These are phyloP conservation scores for Cladopsammia gracilis DNA, from an alignment of 64 coral and sea anemone genomes.

Conservation along the genomic window DNA sequence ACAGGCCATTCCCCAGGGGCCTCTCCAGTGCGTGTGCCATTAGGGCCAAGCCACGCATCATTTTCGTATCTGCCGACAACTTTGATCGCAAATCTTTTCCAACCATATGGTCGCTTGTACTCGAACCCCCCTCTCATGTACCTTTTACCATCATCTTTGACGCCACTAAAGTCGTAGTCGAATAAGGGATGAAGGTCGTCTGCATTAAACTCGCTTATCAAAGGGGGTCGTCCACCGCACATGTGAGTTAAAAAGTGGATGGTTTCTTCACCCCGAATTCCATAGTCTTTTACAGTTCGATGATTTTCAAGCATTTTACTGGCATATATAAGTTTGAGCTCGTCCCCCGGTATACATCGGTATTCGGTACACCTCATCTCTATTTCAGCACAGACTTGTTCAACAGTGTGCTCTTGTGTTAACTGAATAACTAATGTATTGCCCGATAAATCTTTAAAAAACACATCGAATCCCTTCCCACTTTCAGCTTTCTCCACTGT, in stretches of 20 bases:
- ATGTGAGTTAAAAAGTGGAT: conserved; percentile 22
- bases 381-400: conserved; percentile 21
- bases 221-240: not conserved
- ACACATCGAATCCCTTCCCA: too few relatives aligned
- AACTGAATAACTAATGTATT: not conserved
- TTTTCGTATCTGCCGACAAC: conserved; percentile 46
- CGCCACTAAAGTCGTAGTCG: conserved; percentile 62
- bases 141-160: conserved; percentile 63
- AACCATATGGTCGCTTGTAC: conserved; percentile 75
- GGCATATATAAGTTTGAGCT: conserved; percentile 24
- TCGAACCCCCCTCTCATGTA: conserved; percentile 61
- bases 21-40: conserved; percentile 44
- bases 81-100: conserved; percentile 69
- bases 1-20: conserved; percentile 64
- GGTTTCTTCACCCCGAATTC: conserved; percentile 15
- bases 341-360: not conserved
- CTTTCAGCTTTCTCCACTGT: too few relatives aligned
- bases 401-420: not conserved
- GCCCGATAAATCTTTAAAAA: not conserved
- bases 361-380: not conserved
- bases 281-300: not conserved
- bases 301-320: conserved; percentile 31
- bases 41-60: conserved; percentile 59
- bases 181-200: conserved; percentile 52
- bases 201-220: not conserved